These are phyloP conservation scores for Papilio elwesi DNA, from an alignment of 2,888 invertebrate species.

Conservation along the genomic window DNA sequence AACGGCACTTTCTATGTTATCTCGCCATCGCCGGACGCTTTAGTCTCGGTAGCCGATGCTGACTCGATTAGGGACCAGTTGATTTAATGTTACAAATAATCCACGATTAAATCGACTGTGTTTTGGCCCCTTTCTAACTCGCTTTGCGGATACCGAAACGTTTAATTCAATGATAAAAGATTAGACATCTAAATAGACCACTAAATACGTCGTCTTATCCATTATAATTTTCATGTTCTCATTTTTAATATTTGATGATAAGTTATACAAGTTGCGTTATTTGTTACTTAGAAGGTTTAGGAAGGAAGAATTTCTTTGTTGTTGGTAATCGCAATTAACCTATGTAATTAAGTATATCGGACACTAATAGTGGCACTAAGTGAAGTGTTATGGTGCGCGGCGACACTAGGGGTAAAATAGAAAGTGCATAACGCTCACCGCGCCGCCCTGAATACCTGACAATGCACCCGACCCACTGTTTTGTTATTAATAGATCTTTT, in stretches of 20 bases:
- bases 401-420: slow-evolving; percentile 71
- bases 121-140: slow-evolving; percentile 12
- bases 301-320: not conserved
- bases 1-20: slow-evolving; percentile 78
- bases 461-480: slow-evolving; percentile 47
- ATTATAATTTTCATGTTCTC: not conserved
- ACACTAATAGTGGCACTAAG: slow-evolving; percentile 62
- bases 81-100: slow-evolving; percentile 70
- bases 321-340: not conserved
- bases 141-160: not conserved
- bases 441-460: slow-evolving; percentile 64
- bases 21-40: slow-evolving; percentile 66
- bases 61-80: slow-evolving; percentile 62
- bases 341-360: slow-evolving; percentile 26
- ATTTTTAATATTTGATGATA: not conserved
- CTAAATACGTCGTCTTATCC: no score
- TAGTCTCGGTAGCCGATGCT: slow-evolving; percentile 69
- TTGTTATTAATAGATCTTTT: slow-evolving; percentile 32
- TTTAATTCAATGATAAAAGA: slow-evolving; percentile 27
- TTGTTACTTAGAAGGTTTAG: no score
- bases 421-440: slow-evolving; percentile 68
- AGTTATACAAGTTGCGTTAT: not conserved
- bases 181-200: no score
- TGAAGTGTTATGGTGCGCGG: slow-evolving; percentile 54
- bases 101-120: slow-evolving; percentile 52